Percentiles rank a stretch among this genome's conserved stretches.
Conservation (phyloP, 53 echinoderm and acorn worm genomes). For the Pentamera pediparva region DNA sequence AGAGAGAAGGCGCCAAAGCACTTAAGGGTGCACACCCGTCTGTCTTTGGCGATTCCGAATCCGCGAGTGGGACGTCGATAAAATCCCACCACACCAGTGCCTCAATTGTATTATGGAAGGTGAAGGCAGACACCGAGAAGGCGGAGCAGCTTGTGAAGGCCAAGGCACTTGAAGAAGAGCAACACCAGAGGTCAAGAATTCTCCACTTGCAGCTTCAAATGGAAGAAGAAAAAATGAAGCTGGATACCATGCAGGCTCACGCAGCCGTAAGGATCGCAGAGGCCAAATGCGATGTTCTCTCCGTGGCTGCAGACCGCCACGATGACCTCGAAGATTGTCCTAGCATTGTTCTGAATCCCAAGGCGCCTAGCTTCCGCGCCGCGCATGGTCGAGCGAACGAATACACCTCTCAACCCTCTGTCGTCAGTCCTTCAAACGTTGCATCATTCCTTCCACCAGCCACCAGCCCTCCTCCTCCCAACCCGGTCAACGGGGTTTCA, state of each 20-base stretch:
- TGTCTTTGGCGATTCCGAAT: neutral
- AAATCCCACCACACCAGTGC: neutral
- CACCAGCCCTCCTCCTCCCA: neutral
- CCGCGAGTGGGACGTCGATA: neutral
- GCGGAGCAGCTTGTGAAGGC: neutral
- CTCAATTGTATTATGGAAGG: neutral
- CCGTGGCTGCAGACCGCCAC: neutral
- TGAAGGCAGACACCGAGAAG: neutral
- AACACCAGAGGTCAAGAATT: conserved; percentile 1
- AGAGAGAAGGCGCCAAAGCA: no score
- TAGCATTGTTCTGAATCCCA: neutral
- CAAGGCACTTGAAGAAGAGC: neutral
- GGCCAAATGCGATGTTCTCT: neutral
- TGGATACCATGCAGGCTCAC: neutral
- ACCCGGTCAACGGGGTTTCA: neutral
- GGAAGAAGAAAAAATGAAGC: conserved; percentile 4
- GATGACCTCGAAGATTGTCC: neutral
- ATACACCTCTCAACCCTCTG: neutral
- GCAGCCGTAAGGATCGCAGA: neutral
- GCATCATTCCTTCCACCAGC: neutral
- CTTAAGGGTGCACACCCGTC: neutral
- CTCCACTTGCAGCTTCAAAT: neutral
- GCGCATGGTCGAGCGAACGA: no score
- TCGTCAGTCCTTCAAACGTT: no score
- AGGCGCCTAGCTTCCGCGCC: neutral